A percentile compares a stretch with the other conserved stretches of the same genome.
Evolutionary conservation across 1,140 invertebrate species (phyloP).

Genomic region (Gryon sp.): DNA sequence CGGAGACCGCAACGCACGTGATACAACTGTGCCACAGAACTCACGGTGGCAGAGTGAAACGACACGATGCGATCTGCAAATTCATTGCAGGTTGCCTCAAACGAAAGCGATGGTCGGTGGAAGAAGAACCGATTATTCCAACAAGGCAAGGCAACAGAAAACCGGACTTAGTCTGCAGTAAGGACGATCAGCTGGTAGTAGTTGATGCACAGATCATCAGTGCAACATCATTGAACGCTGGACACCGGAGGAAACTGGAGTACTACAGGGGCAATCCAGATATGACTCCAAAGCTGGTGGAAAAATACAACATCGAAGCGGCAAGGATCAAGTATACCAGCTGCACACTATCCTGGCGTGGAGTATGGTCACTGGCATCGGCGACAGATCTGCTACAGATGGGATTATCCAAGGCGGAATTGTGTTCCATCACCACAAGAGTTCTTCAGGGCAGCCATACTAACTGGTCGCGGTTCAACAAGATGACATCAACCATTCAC

Average conservation of each 20-base stretch:
- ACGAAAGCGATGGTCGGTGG: no score
- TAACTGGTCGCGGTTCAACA: neutral
- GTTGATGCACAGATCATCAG: no score
- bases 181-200: no score
- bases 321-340: neutral
- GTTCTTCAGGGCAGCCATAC: neutral
- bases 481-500: neutral
- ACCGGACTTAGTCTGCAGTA: no score
- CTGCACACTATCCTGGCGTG: neutral
- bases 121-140: no score
- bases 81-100: no score
- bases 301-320: no score
- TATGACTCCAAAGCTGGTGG: no score
- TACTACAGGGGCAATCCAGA: no score
- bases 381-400: neutral
- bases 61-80: neutral
- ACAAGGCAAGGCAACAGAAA: no score
- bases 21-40: neutral
- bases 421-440: neutral
- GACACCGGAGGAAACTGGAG: no score
- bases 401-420: neutral
- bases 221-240: no score
- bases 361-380: neutral
- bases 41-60: conserved; percentile 1
- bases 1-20: neutral